Conservation (phyloP, 2,113 vertebrate genomes). For the Arenaria interpres region DNA sequence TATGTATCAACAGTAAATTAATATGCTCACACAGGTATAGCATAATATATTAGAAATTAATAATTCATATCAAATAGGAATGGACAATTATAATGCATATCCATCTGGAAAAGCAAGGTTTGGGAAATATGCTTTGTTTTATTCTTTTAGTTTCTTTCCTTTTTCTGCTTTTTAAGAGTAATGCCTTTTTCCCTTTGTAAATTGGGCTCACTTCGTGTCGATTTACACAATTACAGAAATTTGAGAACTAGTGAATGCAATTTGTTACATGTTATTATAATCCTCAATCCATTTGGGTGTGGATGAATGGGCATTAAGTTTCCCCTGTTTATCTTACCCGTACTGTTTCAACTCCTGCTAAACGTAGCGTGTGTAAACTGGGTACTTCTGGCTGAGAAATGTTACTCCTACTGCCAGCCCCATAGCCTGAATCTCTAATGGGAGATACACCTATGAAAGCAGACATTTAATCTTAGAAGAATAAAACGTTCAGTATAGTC, state of each 20-base stretch:
- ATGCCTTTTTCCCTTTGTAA: neutral
- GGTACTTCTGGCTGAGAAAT: neutral
- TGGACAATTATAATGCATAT: neutral
- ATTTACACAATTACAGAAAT: neutral
- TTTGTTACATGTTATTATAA: neutral
- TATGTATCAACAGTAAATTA: neutral
- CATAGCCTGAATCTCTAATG: neutral
- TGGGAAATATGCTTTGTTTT: neutral
- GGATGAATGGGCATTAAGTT: neutral
- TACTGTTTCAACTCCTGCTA: neutral
- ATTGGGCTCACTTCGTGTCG: neutral
- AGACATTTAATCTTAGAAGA: neutral
- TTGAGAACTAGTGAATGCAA: neutral
- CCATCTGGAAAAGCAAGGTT: neutral
- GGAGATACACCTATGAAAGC: neutral
- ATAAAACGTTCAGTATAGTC: neutral
- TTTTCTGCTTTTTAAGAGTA: neutral
- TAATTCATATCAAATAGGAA: neutral
- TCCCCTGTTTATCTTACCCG: neutral
- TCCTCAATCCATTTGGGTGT: neutral
- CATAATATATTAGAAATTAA: neutral
- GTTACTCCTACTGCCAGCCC: neutral
- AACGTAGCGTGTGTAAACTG: neutral
- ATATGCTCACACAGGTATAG: neutral
- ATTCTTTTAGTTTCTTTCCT: neutral